Evolutionary conservation across 64 coral and sea anemone species (phyloP).

Genomic region (Orbicella faveolata): DNA sequence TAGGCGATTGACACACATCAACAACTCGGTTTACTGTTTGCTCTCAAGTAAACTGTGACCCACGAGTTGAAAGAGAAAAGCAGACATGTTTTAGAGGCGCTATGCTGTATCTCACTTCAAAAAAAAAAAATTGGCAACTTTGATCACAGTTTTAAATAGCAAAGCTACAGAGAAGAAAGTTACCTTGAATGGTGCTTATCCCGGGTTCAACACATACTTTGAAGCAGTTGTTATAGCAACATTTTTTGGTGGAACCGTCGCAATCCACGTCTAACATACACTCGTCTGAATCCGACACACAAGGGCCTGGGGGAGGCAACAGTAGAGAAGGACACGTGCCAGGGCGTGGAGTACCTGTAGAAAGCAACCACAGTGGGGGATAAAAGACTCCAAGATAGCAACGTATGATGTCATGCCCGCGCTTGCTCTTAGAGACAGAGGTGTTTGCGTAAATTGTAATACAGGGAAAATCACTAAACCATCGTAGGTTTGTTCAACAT

Average conservation of each 20-base stretch:
- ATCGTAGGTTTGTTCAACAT: no score
- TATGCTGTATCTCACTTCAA: no score
- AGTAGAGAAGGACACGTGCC: conserved; percentile 9
- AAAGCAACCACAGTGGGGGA: background rate
- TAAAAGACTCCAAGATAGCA: background rate
- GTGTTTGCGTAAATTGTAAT: no score
- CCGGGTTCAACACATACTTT: conserved; percentile 39
- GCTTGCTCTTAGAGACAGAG: no score
- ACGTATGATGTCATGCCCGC: background rate
- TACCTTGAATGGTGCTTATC: conserved; percentile 7
- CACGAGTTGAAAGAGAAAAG: no score
- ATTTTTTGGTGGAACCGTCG: conserved; percentile 34
- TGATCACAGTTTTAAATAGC: no score
- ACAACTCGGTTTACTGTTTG: no score
- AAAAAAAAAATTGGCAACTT: no score
- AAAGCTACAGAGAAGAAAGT: background rate
- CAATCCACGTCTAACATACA: conserved; percentile 55
- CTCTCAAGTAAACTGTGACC: no score
- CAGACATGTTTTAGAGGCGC: no score
- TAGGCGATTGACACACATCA: no score
- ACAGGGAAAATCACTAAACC: no score
- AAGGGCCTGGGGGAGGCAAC: conserved; percentile 32
- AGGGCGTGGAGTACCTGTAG: background rate
- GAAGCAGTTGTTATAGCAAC: conserved; percentile 59
- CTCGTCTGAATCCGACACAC: conserved; percentile 28